Evolutionary conservation across 2,888 invertebrate genomes (phyloP).

Genomic region (Hecatera dysodea): DNA sequence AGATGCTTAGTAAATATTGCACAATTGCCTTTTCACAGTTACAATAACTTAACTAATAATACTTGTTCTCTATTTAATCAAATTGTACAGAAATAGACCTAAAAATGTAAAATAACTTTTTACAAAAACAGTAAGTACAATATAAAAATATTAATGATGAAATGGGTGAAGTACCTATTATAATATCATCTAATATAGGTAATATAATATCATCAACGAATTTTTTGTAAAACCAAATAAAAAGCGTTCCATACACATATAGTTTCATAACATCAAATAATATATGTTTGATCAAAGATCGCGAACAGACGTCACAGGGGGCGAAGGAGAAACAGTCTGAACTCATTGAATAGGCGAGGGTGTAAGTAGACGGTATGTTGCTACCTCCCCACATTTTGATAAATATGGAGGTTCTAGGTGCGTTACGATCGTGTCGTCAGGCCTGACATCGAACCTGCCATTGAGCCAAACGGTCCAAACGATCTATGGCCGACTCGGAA

Average conservation of each 20-base stretch:
- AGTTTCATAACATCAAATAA: conserved; percentile 30
- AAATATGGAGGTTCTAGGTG: conserved; percentile 50
- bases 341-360: conserved; percentile 37
- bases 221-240: conserved; percentile 36
- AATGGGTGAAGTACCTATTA: too few relatives aligned
- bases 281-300: conserved; percentile 49
- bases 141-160: too few relatives aligned
- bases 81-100: too few relatives aligned
- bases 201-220: conserved; percentile 20
- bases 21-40: too few relatives aligned
- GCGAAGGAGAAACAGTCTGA: conserved; percentile 29
- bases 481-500: conserved; percentile 47
- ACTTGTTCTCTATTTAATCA: too few relatives aligned
- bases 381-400: conserved; percentile 41
- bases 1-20: too few relatives aligned
- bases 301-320: conserved; percentile 19
- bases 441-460: conserved; percentile 52
- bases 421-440: conserved; percentile 34
- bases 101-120: too few relatives aligned
- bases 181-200: too few relatives aligned
- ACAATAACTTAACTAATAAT: too few relatives aligned
- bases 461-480: conserved; percentile 42
- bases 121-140: too few relatives aligned
- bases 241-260: conserved; percentile 1
- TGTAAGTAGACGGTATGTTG: conserved; percentile 25